phyloP scores from a whole-genome alignment of 2,113 vertebrate genomes.

The Tragelaphus scriptus region DNA sequence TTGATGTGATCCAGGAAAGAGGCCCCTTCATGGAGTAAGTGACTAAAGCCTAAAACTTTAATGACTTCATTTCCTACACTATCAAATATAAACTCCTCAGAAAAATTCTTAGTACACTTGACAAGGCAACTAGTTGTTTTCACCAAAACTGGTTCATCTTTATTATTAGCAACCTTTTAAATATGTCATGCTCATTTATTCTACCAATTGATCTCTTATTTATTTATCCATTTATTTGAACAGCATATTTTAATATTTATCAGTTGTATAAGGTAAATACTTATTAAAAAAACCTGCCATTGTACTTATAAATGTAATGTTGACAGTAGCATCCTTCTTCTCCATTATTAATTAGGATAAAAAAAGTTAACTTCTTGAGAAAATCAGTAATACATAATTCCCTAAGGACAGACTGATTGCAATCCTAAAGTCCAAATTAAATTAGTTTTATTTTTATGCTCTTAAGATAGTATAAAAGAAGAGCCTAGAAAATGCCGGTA shows the following conservation, averaged over 20 bases:
- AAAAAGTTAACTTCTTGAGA: neutral
- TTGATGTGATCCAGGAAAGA: neutral
- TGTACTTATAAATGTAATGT: neutral
- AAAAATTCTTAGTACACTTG: neutral
- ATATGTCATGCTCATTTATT: neutral
- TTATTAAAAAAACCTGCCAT: neutral
- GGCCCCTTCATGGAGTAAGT: neutral
- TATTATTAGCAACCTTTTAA: neutral
- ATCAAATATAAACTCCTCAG: neutral
- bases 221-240: neutral
- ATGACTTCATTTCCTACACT: neutral
- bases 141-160: neutral
- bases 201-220: neutral
- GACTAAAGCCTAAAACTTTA: neutral
- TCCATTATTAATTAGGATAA: neutral
- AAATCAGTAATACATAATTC: neutral
- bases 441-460: slow-evolving; percentile 9
- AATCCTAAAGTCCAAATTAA: neutral
- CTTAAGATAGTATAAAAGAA: neutral
- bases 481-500: neutral
- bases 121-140: neutral
- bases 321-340: neutral
- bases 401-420: neutral
- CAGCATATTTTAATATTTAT: neutral
- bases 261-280: neutral